Conservation (phyloP, 2,888 invertebrate genomes). For the Syrphus vitripennis region DNA sequence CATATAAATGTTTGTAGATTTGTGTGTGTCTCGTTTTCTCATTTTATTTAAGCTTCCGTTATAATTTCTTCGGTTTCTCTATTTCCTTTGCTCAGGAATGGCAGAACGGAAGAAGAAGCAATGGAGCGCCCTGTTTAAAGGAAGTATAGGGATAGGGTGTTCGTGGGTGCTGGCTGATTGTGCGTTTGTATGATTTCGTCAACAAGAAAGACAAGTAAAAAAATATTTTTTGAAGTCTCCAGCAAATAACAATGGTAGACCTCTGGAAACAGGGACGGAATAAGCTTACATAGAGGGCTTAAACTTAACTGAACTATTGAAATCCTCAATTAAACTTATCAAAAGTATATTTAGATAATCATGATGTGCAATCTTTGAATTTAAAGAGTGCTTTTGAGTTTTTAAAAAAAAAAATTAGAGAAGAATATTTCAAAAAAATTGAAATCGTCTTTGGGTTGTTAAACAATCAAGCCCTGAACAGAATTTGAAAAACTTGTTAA, state of each 20-base stretch:
- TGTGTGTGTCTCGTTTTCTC: constrained; percentile 50
- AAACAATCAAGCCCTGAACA: too few relatives aligned
- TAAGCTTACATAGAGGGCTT: neutral
- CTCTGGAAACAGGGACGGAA: neutral
- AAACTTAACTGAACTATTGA: too few relatives aligned
- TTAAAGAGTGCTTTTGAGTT: too few relatives aligned
- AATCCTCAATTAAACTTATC: neutral
- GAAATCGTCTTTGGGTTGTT: too few relatives aligned
- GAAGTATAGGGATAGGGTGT: neutral
- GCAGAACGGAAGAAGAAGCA: neutral
- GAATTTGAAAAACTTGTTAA: too few relatives aligned
- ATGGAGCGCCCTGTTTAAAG: constrained; percentile 11
- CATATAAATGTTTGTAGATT: neutral
- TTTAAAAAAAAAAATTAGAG: too few relatives aligned
- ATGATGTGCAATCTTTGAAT: too few relatives aligned
- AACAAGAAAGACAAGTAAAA: neutral
- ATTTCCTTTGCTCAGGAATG: constrained; percentile 15
- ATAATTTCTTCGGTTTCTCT: neutral
- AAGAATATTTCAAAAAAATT: too few relatives aligned
- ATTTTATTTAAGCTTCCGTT: constrained; percentile 41
- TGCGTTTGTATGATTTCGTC: constrained; percentile 41
- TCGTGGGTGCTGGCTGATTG: neutral
- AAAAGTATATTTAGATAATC: too few relatives aligned
- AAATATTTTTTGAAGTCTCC: constrained; percentile 1
- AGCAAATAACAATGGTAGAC: neutral